Evolutionary conservation across 2,888 invertebrate species (phyloP), one percentile per base, ranked within the genome.

Genomic region (Parapristionchus giblindavisi): DNA sequence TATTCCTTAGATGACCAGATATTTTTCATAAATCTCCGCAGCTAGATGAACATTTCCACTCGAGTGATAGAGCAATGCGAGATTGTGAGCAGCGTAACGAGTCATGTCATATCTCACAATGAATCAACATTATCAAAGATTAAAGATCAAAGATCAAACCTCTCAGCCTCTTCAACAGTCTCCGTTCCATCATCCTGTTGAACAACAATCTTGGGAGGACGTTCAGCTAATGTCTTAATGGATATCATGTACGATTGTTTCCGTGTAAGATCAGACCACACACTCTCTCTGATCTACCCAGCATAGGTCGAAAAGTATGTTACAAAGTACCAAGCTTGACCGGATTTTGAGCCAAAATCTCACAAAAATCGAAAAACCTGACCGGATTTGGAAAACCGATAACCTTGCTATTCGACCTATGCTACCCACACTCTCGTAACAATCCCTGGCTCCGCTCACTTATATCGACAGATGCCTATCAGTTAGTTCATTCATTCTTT

Each of bases 41-140:
- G 88, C 88, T 29, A 85, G 76, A 21, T 75, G 76, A 4, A 77
- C 70, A 68, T 88, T 88, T 60, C 86, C 86, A 76, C 82, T 83
- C n/a, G 80, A 76, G 34, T 83, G 78, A 77, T 87, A 88, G 66
- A 88, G 87, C 38, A 85, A 75, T 6, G 87, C 84, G 52, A 88
- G 78, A 70, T 88, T 88, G 78, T 88, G 87, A 8, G 88, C 88
- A 29, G 87, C 85, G 75, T 84, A 78, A 17, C 80, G 82, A 58
- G 80, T 78, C 38, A 87, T 77, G 76, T 86, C 85, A 76, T 84
- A 87, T 36, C 76, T 80, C 51, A 34, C 63, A 5, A 8, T 11
- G 3, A 36, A 11, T 3, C 1, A 48, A 36, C 27, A 5, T 3
- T n/a, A 36, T 38, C 61, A 34, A 24, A 21, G 52, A 52, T 3